Evolutionary conservation across 2,113 vertebrate genomes (phyloP).

Genomic region (Indicator indicator): DNA sequence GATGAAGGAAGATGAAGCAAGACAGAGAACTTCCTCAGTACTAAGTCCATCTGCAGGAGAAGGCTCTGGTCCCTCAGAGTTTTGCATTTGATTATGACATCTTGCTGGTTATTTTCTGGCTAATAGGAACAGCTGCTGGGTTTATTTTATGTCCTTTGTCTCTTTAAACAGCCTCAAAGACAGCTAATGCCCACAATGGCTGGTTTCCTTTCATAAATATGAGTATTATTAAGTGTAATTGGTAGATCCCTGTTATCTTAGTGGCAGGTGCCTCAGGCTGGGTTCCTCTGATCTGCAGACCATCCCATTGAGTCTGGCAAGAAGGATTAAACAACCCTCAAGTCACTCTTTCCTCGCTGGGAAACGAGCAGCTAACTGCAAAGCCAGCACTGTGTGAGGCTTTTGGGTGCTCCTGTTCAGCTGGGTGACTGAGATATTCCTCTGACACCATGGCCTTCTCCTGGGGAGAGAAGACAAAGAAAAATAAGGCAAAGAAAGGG

Average conservation of each 20-base stretch:
- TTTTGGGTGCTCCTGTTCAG: background rate
- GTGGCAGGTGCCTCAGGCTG: background rate
- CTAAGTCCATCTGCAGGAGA: background rate
- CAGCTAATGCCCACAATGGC: background rate
- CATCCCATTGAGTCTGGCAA: fast-evolving
- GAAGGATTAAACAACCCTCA: background rate
- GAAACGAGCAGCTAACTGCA: background rate
- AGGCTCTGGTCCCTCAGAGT: background rate
- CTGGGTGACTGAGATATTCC: background rate
- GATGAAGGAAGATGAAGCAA: background rate
- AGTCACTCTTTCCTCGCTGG: background rate
- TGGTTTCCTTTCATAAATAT: background rate
- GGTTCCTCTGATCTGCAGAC: background rate
- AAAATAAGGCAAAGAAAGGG: fast-evolving
- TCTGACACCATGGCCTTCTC: background rate
- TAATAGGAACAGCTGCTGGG: background rate
- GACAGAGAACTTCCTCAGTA: background rate
- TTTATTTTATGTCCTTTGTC: background rate
- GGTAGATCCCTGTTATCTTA: background rate
- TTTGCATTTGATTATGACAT: background rate
- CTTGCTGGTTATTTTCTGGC: background rate
- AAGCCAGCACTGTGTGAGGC: fast-evolving
- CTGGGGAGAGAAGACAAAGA: background rate
- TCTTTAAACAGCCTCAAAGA: background rate
- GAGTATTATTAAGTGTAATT: background rate